Base-by-base conservation (phyloP, 2,113 vertebrate genomes). In the Clarias gariepinus region DNA sequence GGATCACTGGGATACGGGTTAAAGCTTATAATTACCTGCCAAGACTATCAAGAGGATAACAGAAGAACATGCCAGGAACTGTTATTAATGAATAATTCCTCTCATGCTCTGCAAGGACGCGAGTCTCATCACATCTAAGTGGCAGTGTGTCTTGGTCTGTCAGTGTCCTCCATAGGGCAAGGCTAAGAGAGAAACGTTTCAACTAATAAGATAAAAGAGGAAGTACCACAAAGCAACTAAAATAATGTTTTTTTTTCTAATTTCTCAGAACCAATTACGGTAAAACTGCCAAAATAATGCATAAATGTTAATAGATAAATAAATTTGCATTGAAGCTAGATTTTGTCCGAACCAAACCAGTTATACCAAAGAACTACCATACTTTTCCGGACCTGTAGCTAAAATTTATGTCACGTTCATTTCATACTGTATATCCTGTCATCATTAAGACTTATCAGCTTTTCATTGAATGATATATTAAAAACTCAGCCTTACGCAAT, bases 181-280 rank as follows among this genome's bases (percentile, higher is more conserved):
- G 80, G 74, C 47, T 60, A 12, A 53, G 61, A 85, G 57, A 33
- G 9, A 55, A 36, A 63, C 57, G 41, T 83, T 36, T 19, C 41
- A 80, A 74, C 76, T 86, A 77, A 77, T 41, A 5, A 63, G 57
- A 87, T 84, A 19, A 81, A 33, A 33, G 60, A 71, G 41, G 58
- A n/a, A 71, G 66, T 41, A 47, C 60, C 23, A 47, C 25, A 60
- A 83, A 60, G 68, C 53, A 69, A 52, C 9, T 2, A 4, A n/a
- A n/a, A n/a, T n/a, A n/a, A n/a, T n/a, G n/a, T n/a, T 9, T 9
- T 60, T 74, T 30, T 23, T 16, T 6, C 28, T 60, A 41, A 47
- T 55, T 82, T 55, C 86, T 89, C 55, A 57, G 57, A 89, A 87
- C 82, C 91, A 91, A 92, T 92, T 90, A 90, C 88, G 87, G 21